Evolutionary conservation across 2,888 invertebrate species (phyloP).

Genomic region (Terebella lapidaria): DNA sequence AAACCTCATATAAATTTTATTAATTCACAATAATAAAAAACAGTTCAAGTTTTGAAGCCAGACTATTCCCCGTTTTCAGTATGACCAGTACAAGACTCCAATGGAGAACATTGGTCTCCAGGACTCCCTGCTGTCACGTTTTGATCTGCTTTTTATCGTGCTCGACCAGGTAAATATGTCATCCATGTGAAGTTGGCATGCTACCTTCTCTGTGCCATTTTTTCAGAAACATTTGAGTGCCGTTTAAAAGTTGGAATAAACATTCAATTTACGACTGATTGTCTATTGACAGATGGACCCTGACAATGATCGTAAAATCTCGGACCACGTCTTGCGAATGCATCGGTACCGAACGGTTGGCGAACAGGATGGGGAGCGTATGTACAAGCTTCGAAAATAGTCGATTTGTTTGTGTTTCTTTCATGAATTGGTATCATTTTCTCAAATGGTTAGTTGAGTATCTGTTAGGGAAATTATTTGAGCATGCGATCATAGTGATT

Average conservation of each 20-base stretch:
- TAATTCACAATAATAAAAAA: too few relatives aligned
- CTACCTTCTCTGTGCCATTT: neutral
- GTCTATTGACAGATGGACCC: slow-evolving; percentile 62
- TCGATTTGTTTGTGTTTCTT: too few relatives aligned
- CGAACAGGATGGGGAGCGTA: slow-evolving; percentile 90
- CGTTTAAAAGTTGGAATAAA: too few relatives aligned
- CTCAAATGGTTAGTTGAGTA: too few relatives aligned
- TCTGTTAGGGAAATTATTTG: too few relatives aligned
- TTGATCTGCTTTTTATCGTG: slow-evolving; percentile 96
- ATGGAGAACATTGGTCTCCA: slow-evolving; percentile 99
- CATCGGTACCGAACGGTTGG: slow-evolving; percentile 89
- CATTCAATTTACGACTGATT: too few relatives aligned
- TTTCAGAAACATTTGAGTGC: neutral
- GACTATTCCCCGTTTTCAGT: too few relatives aligned
- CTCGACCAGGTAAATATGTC: slow-evolving; percentile 70
- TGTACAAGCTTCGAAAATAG: slow-evolving; percentile 6
- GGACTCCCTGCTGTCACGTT: slow-evolving; percentile 79
- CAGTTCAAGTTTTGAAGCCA: too few relatives aligned
- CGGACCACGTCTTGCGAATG: slow-evolving; percentile 96
- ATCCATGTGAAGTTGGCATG: neutral
- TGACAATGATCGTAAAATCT: slow-evolving; percentile 80
- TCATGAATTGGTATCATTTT: neutral
- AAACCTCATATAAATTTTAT: too few relatives aligned
- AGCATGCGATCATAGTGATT: too few relatives aligned
- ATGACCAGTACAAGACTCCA: slow-evolving; percentile 97